These are phyloP conservation scores for Tanypteryx hageni DNA, from an alignment of 2,888 invertebrate genomes.

Conservation along the genomic window DNA sequence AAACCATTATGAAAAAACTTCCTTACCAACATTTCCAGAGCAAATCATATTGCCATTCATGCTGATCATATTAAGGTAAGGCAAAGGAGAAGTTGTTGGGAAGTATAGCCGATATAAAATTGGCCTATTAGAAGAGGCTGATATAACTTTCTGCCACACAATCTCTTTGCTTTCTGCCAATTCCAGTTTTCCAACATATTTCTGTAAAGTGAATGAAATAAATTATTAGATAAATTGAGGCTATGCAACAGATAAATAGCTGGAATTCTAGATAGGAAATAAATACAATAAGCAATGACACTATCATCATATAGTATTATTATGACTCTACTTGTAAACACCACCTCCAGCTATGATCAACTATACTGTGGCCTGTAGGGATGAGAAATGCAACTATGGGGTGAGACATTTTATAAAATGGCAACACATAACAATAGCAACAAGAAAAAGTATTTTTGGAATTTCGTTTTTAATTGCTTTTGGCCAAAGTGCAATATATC, in stretches of 20 bases:
- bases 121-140: background rate
- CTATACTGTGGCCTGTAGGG: no score
- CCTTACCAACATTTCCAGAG: constrained; percentile 31
- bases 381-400: no score
- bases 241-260: background rate
- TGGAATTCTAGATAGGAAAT: no score
- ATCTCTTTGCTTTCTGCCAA: constrained; percentile 19
- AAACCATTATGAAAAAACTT: background rate
- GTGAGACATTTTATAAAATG: no score
- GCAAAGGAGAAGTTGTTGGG: constrained; percentile 5
- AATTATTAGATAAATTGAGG: background rate
- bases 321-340: no score
- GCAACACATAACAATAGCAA: no score
- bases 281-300: no score
- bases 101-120: constrained; percentile 37
- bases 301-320: no score
- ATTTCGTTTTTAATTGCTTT: no score
- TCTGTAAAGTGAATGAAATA: background rate
- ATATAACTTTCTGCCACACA: constrained; percentile 23
- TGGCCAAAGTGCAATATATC: no score
- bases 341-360: no score
- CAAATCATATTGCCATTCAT: constrained; percentile 42
- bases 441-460: no score
- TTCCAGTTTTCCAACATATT: constrained; percentile 49
- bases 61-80: constrained; percentile 1